Percentiles rank a stretch among this genome's conserved stretches.
phyloP scores from a whole-genome alignment of 2,113 vertebrate genomes.

The Oophaga pumilio region DNA sequence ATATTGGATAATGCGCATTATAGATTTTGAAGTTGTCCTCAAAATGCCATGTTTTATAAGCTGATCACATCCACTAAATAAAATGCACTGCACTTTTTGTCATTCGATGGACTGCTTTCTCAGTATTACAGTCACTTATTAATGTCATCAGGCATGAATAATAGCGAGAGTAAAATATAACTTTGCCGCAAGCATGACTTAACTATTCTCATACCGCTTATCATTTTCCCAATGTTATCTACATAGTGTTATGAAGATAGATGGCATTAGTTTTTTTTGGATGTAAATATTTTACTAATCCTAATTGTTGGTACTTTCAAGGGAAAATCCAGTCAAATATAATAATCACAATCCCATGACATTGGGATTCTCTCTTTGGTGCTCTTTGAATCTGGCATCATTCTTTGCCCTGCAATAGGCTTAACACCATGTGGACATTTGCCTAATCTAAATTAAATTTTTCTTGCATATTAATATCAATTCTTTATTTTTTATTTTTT shows the following conservation, averaged over 20 bases:
- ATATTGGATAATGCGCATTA: slow-evolving; percentile 1
- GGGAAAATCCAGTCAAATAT: neutral
- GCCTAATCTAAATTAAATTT: too few relatives aligned
- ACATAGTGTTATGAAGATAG: neutral
- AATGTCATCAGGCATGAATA: slow-evolving; percentile 1
- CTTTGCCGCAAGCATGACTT: slow-evolving; percentile 13
- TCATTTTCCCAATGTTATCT: neutral
- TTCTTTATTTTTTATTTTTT: too few relatives aligned
- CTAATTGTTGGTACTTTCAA: neutral
- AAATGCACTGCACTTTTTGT: neutral
- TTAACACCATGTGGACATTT: neutral
- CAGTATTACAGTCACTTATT: slow-evolving; percentile 9
- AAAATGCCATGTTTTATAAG: slow-evolving; percentile 31
- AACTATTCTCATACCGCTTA: neutral
- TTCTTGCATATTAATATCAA: too few relatives aligned
- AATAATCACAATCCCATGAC: neutral
- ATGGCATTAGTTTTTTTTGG: neutral
- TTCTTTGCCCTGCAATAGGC: neutral
- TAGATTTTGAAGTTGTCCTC: slow-evolving; percentile 22
- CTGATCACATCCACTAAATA: slow-evolving; percentile 10
- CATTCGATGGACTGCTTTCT: slow-evolving; percentile 1
- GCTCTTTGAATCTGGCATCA: neutral
- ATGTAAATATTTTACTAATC: neutral
- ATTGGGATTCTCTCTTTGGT: neutral
- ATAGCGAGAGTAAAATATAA: neutral